Base-by-base conservation (phyloP, 2,797 vertebrate species). In the Sebastes cheni region DNA sequence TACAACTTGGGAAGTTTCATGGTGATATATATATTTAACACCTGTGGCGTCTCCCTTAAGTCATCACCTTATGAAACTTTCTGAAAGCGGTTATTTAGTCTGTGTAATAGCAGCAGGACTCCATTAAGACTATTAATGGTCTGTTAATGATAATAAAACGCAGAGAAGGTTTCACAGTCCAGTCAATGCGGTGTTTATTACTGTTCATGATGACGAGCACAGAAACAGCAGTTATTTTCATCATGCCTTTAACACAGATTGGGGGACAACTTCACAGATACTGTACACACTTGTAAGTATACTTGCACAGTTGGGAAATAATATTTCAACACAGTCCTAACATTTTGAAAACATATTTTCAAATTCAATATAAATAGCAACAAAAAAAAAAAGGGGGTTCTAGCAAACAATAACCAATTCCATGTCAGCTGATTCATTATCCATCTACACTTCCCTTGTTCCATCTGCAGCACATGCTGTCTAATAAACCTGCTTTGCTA, bases 111-210 rank as follows among this genome's bases (percentile, higher is more conserved):
- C 16, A 30, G 14, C 20, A 29, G 4, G 20, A 5, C 16, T 71
- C 58, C n/a, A 13, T 4, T 16, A 3, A 11, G n/a, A 66, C 7
- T 5, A 58, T 67, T 10, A 34, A 55, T 22, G 5, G 0, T 46
- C 11, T 8, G 12, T 58, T 36, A 32, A 62, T 67, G 10, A 78
- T 56, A 77, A 78, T 18, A 34, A 59, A 81, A 73, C 11, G 73
- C 61, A 65, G 12, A 79, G 14, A 65, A 9, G 4, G 5, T 71
- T 52, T 82, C 69, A 75, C 66, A 82, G 54, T 87, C 80, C 80
- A 83, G 76, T 91, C 87, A 84, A 46, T 80, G 42, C 83, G 59
- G 69, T 86, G 67, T 94, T 95, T 93, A 95, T 93, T 93, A 90
- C 74, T 79, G 68, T 84, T 89, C 56, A 88, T 79, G 77, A 89